Base-by-base conservation (phyloP, 1,140 invertebrate genomes). In the Periplaneta americana region DNA sequence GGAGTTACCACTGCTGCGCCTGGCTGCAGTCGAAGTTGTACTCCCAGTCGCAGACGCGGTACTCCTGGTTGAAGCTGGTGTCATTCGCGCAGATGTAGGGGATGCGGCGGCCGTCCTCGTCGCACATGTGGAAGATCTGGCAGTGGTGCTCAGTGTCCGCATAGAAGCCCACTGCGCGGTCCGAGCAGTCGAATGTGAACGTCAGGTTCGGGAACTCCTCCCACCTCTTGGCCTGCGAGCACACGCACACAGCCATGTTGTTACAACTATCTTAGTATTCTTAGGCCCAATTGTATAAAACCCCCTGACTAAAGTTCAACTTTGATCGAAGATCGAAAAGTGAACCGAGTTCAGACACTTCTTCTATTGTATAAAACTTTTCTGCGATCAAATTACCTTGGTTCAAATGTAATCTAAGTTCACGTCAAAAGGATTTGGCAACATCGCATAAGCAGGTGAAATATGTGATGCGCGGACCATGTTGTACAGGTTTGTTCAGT, bases 71-170 rank as follows among this genome's bases (percentile, higher is more conserved):
- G 87, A 92, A 92, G 76, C 88, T 89, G 15, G 91, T 92, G 80
- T 91, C 90, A 82, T 91, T 91, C 81, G 90, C 91, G 86, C 91
- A 92, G 81, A 91, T 87, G 85, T 92, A 90, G 15, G 91, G 91
- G 82, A 92, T 91, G 79, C 91, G 87, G 80, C 91, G 87, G 34
- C 91, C 91, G 81, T 92, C 91, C 83, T 91, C 91, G 83, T 92
- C 91, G 84, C 92, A 93, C 89, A 93, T 92, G 85, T 93, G 92
- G 84, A 92, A 93, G 78, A 93, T 90, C 87, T 92, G 91, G 85
- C 92, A 93, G 84, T 91, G 90, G 84, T 92, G 91, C 85, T 92
- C 91, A 75, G 89, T 89, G 84, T 93, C 92, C 13, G 92, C 92
- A 84, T 92, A 93, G 83, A 92, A 92, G 6, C 92, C 92, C 37